Evolutionary conservation across 2,888 invertebrate species (phyloP).

Genomic region (Yponomeuta cagnagella): DNA sequence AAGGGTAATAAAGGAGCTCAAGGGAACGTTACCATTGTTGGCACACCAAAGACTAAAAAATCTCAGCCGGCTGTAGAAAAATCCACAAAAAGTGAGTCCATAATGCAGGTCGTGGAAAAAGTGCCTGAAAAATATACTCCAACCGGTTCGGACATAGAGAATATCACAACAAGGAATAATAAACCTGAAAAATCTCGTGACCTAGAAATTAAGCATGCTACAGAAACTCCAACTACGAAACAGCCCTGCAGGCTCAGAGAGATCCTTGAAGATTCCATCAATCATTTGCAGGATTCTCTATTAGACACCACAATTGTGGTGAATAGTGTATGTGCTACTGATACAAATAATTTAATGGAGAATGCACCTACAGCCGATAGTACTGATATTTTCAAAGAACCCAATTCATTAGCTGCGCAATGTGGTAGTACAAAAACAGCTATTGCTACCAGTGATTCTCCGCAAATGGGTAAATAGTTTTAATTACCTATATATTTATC

Average conservation of each 20-base stretch:
- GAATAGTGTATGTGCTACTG: not conserved
- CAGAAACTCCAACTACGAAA: not conserved
- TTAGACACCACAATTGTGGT: not conserved
- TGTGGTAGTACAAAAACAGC: not conserved
- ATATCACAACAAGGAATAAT: not conserved
- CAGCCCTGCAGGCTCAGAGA: conserved; percentile 1
- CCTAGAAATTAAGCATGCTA: too few species aligned
- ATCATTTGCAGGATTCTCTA: not conserved
- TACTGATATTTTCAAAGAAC: conserved; percentile 21
- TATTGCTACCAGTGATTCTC: not conserved
- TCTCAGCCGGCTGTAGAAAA: not conserved
- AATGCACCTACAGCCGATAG: not conserved
- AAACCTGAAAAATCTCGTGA: too few species aligned
- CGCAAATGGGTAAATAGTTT: not conserved
- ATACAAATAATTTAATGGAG: conserved; percentile 9
- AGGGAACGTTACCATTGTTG: not conserved
- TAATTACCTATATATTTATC: too few species aligned
- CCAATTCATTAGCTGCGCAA: conserved; percentile 33
- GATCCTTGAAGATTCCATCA: conserved; percentile 4
- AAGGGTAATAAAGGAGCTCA: not conserved
- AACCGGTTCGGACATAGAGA: not conserved
- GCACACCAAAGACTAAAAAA: conserved; percentile 5
- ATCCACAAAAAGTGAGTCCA: not conserved
- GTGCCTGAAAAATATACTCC: too few species aligned
- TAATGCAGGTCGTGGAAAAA: not conserved